A percentile compares a stretch with the other conserved stretches of the same genome.
Conservation (phyloP, 2,888 invertebrate species). For the Trissolcus japonicus region DNA sequence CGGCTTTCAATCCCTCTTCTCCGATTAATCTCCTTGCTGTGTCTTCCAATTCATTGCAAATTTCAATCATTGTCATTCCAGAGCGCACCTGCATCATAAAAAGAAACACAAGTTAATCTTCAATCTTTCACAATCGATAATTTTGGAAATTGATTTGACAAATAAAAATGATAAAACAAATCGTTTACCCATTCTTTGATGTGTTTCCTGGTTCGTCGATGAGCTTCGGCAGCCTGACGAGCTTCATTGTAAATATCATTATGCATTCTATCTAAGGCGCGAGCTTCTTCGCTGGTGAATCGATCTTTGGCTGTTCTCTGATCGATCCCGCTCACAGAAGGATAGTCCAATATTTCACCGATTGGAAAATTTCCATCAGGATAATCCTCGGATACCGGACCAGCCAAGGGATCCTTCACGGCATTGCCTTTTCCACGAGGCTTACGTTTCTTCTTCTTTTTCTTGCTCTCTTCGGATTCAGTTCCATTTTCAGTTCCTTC, state of each 20-base stretch:
- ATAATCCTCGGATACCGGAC: conserved; percentile 90
- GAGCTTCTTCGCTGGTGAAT: conserved; percentile 90
- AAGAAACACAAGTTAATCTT: no score
- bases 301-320: conserved; percentile 91
- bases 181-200: conserved; percentile 88
- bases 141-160: background rate
- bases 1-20: conserved; percentile 96
- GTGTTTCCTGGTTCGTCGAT: conserved; percentile 93
- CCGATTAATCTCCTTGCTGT: conserved; percentile 94
- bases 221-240: conserved; percentile 97
- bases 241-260: conserved; percentile 96
- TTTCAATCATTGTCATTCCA: conserved; percentile 99
- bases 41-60: conserved; percentile 96
- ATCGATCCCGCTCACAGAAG: conserved; percentile 83
- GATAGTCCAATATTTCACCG: conserved; percentile 93
- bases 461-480: conserved; percentile 80
- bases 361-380: conserved; percentile 91
- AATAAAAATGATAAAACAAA: background rate
- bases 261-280: conserved; percentile 92
- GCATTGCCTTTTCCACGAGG: conserved; percentile 75
- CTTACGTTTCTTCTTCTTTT: conserved; percentile 83
- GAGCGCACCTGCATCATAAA: conserved; percentile 83
- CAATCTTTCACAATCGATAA: background rate
- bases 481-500: conserved; percentile 72
- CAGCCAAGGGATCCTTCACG: conserved; percentile 85